Evolutionary conservation across 2,888 invertebrate species (phyloP), one percentile per base, ranked within the genome.

Genomic region (Xestia c-nigrum): DNA sequence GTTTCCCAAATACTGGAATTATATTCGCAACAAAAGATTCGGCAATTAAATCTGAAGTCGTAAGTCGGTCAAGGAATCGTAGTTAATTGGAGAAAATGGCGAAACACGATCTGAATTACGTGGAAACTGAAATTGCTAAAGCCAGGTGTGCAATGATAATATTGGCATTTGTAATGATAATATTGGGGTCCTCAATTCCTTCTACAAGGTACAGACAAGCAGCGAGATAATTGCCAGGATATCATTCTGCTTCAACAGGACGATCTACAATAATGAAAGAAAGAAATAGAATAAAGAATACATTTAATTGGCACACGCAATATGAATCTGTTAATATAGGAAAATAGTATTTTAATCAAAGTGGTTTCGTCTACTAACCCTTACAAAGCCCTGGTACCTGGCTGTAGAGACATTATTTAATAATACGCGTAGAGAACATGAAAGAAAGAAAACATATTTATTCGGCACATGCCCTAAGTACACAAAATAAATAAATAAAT

Each of bases 51-150:
- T 57, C 64, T 63, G 16, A 72, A 76, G n/a, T 78, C 61, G 52
- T 40, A 74, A 86, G 43, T 87, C 76, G 87, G 83, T 87, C 85
- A 87, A 76, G 63, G 69, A 74, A 78, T 68, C 47, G 16, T 31
- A 79, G 72, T 76, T 73, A 82, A 80, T 70, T 76, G 50, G 74
- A 68, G 59, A 68, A 80, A 85, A 77, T 69, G 55, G 46, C 63
- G 81, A 70, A 79, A 87, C 61, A 47, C 72, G 76, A 47, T 40
- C 68, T 31, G 12, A 63, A 61, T 80, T 57, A 63, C 10, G 21
- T 59, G 21, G 19, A 24, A 78, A 52, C 38, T 43, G 38, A 80
- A 38, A 72, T 52, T 38, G 5, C 9, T 61, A 5, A 43, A 31
- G 1, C n/a, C 43, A 47, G 40, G 78, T 67, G 52, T 46, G 24